phyloP scores from a whole-genome alignment of 2,113 vertebrate species.

The Lamprologus sp. region DNA sequence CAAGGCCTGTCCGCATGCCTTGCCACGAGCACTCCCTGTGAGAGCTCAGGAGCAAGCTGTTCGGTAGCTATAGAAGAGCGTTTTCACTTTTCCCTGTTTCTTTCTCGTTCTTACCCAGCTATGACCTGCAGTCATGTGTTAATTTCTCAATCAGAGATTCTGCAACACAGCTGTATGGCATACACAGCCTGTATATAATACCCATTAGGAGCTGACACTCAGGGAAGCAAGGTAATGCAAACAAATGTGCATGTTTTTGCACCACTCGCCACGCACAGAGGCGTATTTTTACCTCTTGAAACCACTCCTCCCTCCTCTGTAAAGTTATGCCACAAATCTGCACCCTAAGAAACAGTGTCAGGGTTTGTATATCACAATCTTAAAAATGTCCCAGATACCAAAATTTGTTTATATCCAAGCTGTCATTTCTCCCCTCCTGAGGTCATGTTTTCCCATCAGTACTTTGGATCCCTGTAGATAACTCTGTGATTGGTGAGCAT shows the following conservation, averaged over 20 bases:
- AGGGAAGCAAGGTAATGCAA: background rate
- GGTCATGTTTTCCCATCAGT: constrained; percentile 27
- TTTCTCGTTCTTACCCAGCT: background rate
- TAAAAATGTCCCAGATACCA: background rate
- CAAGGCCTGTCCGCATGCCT: constrained; percentile 63
- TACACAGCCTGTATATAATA: background rate
- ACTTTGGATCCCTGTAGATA: constrained; percentile 43
- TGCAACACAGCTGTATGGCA: background rate
- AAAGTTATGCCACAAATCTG: background rate
- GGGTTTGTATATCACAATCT: background rate
- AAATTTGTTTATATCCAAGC: constrained; percentile 1
- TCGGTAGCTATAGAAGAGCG: constrained; percentile 31
- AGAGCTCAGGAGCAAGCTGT: constrained; percentile 19
- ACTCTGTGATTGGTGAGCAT: constrained; percentile 51
- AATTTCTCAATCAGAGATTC: background rate
- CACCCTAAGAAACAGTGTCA: background rate
- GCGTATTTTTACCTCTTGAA: background rate
- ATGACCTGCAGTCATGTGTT: background rate
- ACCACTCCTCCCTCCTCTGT: background rate
- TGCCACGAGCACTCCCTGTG: constrained; percentile 46
- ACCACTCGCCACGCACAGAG: background rate
- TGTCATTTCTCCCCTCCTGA: background rate
- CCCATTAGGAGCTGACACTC: background rate
- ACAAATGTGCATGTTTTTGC: background rate
- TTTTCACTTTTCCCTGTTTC: background rate